These are phyloP conservation scores for Crotophaga sulcirostris DNA, from an alignment of 2,113 vertebrate species.

Conservation along the genomic window DNA sequence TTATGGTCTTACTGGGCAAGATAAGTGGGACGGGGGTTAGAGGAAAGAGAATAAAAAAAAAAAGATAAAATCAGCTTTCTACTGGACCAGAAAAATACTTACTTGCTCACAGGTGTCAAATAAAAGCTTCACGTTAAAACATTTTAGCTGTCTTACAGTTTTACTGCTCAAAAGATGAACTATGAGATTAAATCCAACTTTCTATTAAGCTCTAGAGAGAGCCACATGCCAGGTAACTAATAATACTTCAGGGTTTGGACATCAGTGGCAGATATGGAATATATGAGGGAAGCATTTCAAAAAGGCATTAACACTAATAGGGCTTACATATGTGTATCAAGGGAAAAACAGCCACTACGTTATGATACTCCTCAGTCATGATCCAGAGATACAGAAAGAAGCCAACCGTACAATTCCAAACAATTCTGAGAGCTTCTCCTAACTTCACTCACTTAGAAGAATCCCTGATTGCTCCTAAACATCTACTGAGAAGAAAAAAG, in stretches of 20 bases:
- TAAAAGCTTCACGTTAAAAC: neutral
- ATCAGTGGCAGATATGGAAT: neutral
- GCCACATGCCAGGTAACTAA: neutral
- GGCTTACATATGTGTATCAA: neutral
- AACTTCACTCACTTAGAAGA: neutral
- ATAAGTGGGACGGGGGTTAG: neutral
- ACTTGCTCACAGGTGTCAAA: neutral
- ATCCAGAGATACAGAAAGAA: neutral
- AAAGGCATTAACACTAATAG: slow-evolving; percentile 29
- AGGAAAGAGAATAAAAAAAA: neutral
- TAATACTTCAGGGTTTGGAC: neutral
- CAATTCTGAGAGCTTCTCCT: neutral
- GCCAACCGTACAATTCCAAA: neutral
- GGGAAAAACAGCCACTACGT: slow-evolving; percentile 25
- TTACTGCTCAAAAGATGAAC: slow-evolving; percentile 23
- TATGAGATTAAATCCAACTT: slow-evolving; percentile 36
- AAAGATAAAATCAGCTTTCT: neutral
- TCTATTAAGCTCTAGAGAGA: slow-evolving; percentile 33
- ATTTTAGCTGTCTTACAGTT: slow-evolving; percentile 37
- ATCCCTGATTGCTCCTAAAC: neutral
- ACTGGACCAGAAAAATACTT: neutral
- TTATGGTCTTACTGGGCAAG: neutral
- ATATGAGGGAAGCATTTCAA: slow-evolving; percentile 15
- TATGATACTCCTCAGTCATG: neutral
- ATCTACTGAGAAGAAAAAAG: neutral